These are phyloP conservation scores for Heliconius congener DNA, from an alignment of 1,140 invertebrate genomes.

Conservation along the genomic window DNA sequence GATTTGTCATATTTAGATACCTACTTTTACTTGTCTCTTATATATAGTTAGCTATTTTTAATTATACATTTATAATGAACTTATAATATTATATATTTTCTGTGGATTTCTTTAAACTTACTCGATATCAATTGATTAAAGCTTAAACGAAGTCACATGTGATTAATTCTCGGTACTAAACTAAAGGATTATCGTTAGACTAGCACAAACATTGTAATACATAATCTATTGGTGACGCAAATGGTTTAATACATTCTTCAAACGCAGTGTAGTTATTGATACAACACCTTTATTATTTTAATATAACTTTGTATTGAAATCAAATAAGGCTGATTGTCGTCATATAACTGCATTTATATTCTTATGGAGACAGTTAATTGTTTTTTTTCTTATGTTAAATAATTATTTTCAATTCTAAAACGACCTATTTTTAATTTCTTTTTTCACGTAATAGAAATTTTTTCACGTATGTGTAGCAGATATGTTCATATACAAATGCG, in stretches of 20 bases:
- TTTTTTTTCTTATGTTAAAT: neutral
- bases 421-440: neutral
- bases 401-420: neutral
- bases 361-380: neutral
- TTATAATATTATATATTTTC: neutral
- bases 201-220: slow-evolving; percentile 11
- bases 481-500: slow-evolving; percentile 75
- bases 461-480: slow-evolving; percentile 64
- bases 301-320: slow-evolving; percentile 16
- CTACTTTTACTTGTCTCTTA: no score
- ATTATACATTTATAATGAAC: neutral
- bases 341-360: slow-evolving; percentile 11
- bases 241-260: slow-evolving; percentile 19
- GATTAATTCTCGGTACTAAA: neutral
- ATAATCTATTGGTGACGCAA: slow-evolving; percentile 18
- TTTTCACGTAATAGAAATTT: slow-evolving; percentile 36
- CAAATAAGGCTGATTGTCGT: slow-evolving; percentile 29
- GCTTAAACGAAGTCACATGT: slow-evolving; percentile 14
- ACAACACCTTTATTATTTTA: slow-evolving; percentile 12
- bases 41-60: neutral
- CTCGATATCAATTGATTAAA: neutral
- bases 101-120: neutral
- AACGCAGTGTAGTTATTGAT: neutral
- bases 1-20: no score
- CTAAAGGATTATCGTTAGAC: slow-evolving; percentile 3